A percentile compares a stretch with the other conserved stretches of the same genome.
phyloP scores from a whole-genome alignment of 2,888 invertebrate genomes.

The Hedya salicella region DNA sequence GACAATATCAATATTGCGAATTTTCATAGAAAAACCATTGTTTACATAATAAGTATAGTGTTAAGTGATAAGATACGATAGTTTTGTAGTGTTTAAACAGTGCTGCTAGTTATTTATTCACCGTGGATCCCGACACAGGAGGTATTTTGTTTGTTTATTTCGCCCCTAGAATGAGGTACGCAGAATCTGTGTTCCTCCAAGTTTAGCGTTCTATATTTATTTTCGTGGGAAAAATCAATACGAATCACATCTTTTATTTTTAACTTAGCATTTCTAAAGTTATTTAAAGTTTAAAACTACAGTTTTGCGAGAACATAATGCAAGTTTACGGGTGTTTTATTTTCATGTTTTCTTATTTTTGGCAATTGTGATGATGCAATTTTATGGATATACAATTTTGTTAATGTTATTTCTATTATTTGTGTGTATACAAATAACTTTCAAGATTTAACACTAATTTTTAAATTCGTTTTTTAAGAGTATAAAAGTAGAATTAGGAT shows the following conservation, averaged over 20 bases:
- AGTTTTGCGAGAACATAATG: neutral
- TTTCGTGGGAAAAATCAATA: conserved; percentile 36
- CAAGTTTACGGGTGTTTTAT: neutral
- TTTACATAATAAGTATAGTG: conserved; percentile 40
- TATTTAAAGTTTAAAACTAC: neutral
- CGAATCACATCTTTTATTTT: conserved; percentile 4
- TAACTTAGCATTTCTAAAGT: neutral
- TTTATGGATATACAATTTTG: neutral
- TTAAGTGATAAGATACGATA: neutral
- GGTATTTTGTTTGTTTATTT: conserved; percentile 55
- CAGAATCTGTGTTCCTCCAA: conserved; percentile 19
- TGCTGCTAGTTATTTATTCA: conserved; percentile 46
- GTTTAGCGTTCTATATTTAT: conserved; percentile 33
- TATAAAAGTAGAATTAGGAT: too few relatives aligned
- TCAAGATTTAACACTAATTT: too few relatives aligned
- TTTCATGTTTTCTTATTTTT: conserved; percentile 3
- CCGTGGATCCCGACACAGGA: conserved; percentile 75
- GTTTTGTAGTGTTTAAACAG: conserved; percentile 35
- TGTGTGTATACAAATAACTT: too few relatives aligned
- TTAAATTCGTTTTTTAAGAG: too few relatives aligned
- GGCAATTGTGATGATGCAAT: neutral
- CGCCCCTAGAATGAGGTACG: neutral
- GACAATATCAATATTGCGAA: conserved; percentile 42
- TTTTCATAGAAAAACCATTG: conserved; percentile 24
- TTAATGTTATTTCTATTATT: neutral